Evolutionary conservation across 2,113 vertebrate species (phyloP).

Genomic region (Trematomus loennbergii): DNA sequence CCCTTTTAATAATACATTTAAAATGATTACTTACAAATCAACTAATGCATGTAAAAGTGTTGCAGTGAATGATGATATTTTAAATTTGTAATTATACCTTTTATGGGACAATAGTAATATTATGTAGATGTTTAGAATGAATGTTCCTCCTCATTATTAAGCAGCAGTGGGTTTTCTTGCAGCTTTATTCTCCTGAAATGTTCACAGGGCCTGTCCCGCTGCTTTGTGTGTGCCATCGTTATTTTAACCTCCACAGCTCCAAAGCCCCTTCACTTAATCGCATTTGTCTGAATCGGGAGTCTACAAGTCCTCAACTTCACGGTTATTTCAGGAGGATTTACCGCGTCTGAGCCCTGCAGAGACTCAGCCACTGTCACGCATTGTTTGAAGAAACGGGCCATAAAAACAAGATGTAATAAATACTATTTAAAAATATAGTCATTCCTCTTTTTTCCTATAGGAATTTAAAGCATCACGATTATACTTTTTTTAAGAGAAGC

Average conservation of each 20-base stretch:
- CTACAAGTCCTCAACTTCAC: conserved; percentile 75
- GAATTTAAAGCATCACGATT: background rate
- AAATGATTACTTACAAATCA: too few species aligned
- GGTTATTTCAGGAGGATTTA: conserved; percentile 82
- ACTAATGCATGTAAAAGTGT: too few species aligned
- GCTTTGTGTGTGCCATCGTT: conserved; percentile 53
- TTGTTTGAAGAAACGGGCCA: background rate
- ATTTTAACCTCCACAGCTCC: conserved; percentile 57
- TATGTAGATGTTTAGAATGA: background rate
- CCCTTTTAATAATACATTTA: background rate
- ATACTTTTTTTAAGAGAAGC: background rate
- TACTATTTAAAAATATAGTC: background rate
- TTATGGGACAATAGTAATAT: background rate
- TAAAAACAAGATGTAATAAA: too few species aligned
- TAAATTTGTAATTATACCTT: too few species aligned
- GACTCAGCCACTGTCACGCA: conserved; percentile 5
- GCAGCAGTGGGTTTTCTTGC: conserved; percentile 11
- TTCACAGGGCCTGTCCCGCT: conserved; percentile 1
- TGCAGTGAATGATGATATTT: too few species aligned
- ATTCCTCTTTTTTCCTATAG: too few species aligned
- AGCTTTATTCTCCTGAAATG: conserved; percentile 17
- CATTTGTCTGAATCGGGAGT: conserved; percentile 80
- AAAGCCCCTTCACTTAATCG: conserved; percentile 80
- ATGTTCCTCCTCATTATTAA: background rate
- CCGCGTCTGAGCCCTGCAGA: conserved; percentile 53